These are phyloP conservation scores for Fukomys damarensis DNA, from an alignment of 2,113 vertebrate species.

Conservation along the genomic window DNA sequence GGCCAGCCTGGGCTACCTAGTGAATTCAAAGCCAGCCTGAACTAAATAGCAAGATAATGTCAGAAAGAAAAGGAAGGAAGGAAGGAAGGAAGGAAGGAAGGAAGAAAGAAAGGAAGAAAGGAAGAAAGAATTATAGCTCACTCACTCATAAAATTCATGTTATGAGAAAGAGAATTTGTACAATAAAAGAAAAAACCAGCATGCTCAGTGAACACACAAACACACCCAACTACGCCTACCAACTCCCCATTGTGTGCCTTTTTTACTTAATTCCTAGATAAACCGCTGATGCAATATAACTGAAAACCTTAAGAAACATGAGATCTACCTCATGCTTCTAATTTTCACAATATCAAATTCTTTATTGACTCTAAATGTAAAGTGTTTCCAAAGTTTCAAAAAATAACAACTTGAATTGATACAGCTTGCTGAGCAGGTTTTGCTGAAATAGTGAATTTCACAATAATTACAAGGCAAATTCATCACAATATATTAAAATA, in stretches of 20 bases:
- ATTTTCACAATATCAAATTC: neutral
- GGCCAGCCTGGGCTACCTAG: neutral
- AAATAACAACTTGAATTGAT: neutral
- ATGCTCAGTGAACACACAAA: neutral
- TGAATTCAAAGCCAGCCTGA: neutral
- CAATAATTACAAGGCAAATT: neutral
- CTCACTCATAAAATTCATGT: neutral
- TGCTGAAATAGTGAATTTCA: neutral
- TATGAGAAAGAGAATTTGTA: neutral
- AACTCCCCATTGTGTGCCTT: neutral
- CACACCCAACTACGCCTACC: too few species aligned
- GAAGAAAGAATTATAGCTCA: neutral
- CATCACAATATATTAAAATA: conserved; percentile 11
- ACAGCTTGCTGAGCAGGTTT: neutral
- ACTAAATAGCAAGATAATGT: neutral
- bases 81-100: neutral
- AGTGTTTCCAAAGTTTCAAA: neutral
- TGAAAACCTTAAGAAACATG: neutral
- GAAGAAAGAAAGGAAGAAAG: neutral
- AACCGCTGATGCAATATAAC: neutral
- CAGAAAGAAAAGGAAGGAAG: neutral
- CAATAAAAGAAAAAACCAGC: neutral
- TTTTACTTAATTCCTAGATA: neutral
- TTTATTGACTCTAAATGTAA: neutral
- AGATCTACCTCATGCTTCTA: neutral